Conservation (phyloP, 2,113 vertebrate genomes). For the Salvelinus alpinus region DNA sequence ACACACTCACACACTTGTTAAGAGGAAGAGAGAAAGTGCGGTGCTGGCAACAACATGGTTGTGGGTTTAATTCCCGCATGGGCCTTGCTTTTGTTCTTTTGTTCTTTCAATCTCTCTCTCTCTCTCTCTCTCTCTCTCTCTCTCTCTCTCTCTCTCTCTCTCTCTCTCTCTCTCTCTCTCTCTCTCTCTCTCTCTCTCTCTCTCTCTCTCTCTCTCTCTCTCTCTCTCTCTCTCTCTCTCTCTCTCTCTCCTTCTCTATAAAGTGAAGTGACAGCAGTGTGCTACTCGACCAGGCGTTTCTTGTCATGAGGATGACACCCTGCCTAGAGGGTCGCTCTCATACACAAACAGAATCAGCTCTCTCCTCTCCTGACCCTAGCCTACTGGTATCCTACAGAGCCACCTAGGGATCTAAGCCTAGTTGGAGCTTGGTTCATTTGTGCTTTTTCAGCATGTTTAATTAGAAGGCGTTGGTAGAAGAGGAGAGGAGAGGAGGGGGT, state of each 20-base stretch:
- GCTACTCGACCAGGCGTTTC: neutral
- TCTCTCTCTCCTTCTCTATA: neutral
- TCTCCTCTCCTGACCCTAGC: conserved; percentile 12
- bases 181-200: too few species aligned
- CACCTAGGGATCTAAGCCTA: conserved; percentile 21
- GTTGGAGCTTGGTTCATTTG: conserved; percentile 51
- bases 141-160: too few species aligned
- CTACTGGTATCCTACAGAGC: conserved; percentile 4
- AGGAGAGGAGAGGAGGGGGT: too few species aligned
- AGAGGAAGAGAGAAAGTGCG: too few species aligned
- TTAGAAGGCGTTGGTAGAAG: conserved; percentile 38
- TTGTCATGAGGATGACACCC: conserved; percentile 17
- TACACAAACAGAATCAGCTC: neutral
- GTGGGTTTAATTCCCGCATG: too few species aligned
- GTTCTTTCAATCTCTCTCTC: neutral
- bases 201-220: neutral
- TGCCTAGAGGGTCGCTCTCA: neutral
- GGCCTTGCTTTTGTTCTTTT: too few species aligned
- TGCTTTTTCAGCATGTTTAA: conserved; percentile 60
- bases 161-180: too few species aligned
- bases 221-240: neutral
- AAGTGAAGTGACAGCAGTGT: neutral
- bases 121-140: too few species aligned
- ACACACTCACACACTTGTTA: too few species aligned
- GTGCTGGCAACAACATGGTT: neutral